Conservation (phyloP, 2,113 vertebrate genomes). For the Stigmatopora argus region DNA sequence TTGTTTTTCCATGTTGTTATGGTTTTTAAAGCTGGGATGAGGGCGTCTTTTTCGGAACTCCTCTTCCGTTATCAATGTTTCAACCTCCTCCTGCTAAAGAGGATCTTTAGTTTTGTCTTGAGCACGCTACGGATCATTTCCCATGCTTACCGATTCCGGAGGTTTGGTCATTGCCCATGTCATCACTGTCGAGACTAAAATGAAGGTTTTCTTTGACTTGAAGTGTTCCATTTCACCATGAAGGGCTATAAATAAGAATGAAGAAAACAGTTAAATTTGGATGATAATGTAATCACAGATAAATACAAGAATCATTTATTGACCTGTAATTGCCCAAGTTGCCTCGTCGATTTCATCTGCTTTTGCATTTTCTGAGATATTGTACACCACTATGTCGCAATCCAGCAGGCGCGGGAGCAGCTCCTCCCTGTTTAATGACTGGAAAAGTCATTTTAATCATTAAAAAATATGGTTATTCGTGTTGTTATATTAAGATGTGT, state of each 20-base stretch:
- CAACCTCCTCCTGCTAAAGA: constrained; percentile 71
- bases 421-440: constrained; percentile 66
- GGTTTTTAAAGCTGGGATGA: constrained; percentile 77
- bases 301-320: background rate
- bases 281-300: background rate
- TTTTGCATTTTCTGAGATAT: constrained; percentile 77
- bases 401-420: constrained; percentile 74
- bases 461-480: background rate
- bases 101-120: background rate
- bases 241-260: constrained; percentile 60
- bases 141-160: constrained; percentile 72
- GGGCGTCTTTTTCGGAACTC: constrained; percentile 79
- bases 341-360: constrained; percentile 77
- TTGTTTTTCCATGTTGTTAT: constrained; percentile 80
- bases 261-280: too few species aligned
- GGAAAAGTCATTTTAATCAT: constrained; percentile 8
- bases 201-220: constrained; percentile 78
- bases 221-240: constrained; percentile 70
- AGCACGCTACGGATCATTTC: background rate
- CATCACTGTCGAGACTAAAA: constrained; percentile 88
- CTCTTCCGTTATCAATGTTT: constrained; percentile 76
- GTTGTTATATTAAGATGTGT: background rate
- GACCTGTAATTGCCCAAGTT: constrained; percentile 82
- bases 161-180: constrained; percentile 82
- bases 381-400: constrained; percentile 86